Evolutionary conservation across 2,113 vertebrate species (phyloP), one percentile per base, ranked within the genome.

Genomic region (Talpa occidentalis): DNA sequence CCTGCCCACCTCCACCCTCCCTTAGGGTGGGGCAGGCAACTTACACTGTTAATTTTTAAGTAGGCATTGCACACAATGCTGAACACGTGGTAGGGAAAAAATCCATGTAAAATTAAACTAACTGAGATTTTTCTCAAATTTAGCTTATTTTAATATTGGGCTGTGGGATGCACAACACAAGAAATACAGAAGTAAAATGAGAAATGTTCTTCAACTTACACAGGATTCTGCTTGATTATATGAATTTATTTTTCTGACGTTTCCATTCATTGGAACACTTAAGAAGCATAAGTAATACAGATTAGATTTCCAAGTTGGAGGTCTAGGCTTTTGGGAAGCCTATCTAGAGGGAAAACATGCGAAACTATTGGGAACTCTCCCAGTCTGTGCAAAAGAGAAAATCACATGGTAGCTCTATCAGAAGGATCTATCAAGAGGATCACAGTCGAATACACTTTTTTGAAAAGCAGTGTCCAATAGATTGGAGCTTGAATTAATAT

Each of bases 191-290:
- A 64, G 3, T 93, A 54, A 94, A 80, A 35, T 42, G 22, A 67
- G 30, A 54, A 60, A 30, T 64, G 40, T 40, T 44, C 28, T 60
- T 15, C 2, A 90, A 76, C 26, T 14, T 80, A 59, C 73, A 87
- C 10, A 52, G 5, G 60, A 37, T 59, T 56, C 14, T 24, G 7
- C 64, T 70, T 78, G 52, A 73, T 52, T 35, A 66, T 73, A 37
- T 78, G 76, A 49, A 17, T 59, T 78, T 88, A 32, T 82, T 6
- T 81, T 28, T 72, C 28, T 60, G 10, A 78, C 4, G 42, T 0
- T 59, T 49, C 24, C 6, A 87, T 28, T 90, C 35, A 22, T 77
- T 64, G 37, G 87, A 70, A 87, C 19, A 90, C 69, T 85, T 80
- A 54, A 59, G 30, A 77, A 1, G 28, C 64, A 0, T 77, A 82